phyloP scores from a whole-genome alignment of 2,797 vertebrate genomes.

The Urophycis tenuis region DNA sequence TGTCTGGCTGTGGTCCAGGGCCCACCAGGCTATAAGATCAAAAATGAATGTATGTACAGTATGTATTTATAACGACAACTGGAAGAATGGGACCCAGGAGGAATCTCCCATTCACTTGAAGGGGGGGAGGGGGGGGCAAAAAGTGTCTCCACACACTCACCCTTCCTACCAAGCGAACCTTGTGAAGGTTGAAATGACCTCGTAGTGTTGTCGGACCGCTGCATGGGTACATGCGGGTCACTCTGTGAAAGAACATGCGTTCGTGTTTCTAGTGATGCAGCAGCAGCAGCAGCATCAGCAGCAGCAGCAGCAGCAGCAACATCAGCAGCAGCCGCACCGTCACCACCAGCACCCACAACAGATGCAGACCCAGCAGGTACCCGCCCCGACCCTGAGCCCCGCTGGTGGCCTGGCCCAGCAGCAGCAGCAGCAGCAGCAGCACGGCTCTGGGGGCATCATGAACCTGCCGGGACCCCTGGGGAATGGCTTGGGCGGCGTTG shows the following conservation, averaged over 20 bases:
- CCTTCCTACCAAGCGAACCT: too few species aligned
- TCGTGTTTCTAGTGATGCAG: constrained; percentile 63
- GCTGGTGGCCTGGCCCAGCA: constrained; percentile 53
- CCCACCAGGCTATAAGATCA: too few species aligned
- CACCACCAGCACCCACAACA: constrained; percentile 45
- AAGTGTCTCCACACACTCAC: background rate
- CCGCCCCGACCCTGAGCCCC: constrained; percentile 47
- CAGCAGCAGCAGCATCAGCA: constrained; percentile 51
- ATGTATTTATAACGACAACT: background rate
- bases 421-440: too few species aligned
- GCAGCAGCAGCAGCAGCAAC: too few species aligned
- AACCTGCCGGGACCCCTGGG: constrained; percentile 59
- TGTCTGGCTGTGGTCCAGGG: too few species aligned
- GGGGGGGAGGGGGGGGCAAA: too few species aligned
- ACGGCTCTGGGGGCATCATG: constrained; percentile 63
- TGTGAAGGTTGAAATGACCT: background rate
- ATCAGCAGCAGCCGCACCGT: constrained; percentile 51
- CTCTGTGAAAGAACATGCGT: background rate
- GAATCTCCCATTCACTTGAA: background rate
- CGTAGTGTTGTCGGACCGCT: background rate
- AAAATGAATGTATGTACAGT: too few species aligned
- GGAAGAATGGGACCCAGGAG: background rate
- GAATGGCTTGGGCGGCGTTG: constrained; percentile 7
- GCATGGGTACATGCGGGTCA: background rate
- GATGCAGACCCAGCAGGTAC: constrained; percentile 27